Base-by-base conservation (phyloP, 2,797 vertebrate species). In the Bradypodion ventrale region DNA sequence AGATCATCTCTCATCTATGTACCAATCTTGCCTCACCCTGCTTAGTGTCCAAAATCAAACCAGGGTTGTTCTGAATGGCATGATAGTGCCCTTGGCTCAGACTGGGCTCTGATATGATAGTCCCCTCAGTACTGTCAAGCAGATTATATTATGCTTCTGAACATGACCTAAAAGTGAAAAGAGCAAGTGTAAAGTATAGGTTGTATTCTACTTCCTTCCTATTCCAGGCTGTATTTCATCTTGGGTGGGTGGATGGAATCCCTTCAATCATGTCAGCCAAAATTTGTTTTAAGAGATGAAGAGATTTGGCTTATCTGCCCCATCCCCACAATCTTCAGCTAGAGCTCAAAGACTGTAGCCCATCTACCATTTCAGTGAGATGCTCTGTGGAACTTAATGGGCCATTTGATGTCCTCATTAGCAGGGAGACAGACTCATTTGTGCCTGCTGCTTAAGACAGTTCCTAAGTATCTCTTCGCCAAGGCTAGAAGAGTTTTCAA, bases 341-440 rank as follows among this genome's bases (percentile, higher is more conserved):
- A 19, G 5, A 52, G 21, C 8, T 5, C 15, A 7, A 4, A 74
- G 40, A 12, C 68, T 70, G 40, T 19, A 32, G 16, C 21, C 69
- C 46, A 15, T 16, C 56, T 7, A 0, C 3, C 5, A 27, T 69
- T 46, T 29, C 12, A 59, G 46, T 46, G 73, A 44, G 73, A 73
- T 80, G 72, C 76, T 83, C 59, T 63, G 75, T 80, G 72, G 52
- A 63, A 46, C 65, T 79, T 76, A 83, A 87, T 80, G 82, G 82
- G 86, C 82, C 86, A 76, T 87, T 80, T 80, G 82, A 83, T 80
- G 77, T 75, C 82, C 86, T 87, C 85, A 75, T 87, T 87, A 83
- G 77, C 76, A 87, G 49, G 9, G 62, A 83, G 81, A 87, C 40
- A 69, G 72, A 75, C 77, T 87, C 77, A 75, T 87, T 87, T 87